Percentiles rank a stretch among this genome's conserved stretches.
Evolutionary conservation across 2,888 invertebrate genomes (phyloP).

Genomic region (Nezara viridula): DNA sequence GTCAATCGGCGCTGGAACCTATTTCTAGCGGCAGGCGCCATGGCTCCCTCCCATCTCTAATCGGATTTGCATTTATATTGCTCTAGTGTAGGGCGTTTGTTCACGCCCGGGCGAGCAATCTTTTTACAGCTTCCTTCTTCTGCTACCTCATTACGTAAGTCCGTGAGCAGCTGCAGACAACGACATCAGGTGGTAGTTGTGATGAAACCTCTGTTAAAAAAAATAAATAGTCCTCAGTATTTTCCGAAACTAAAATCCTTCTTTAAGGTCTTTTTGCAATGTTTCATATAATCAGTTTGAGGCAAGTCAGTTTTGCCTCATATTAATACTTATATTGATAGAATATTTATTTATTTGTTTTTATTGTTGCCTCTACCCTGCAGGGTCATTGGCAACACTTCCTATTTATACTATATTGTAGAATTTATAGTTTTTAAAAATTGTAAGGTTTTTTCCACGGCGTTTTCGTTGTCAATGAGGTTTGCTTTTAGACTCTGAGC

Average conservation of each 20-base stretch:
- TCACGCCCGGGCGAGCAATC: background rate
- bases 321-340: no score
- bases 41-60: background rate
- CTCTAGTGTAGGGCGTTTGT: background rate
- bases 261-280: background rate
- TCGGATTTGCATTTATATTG: constrained; percentile 35
- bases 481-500: no score
- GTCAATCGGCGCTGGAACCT: constrained; percentile 13
- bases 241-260: background rate
- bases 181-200: background rate
- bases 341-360: no score
- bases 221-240: background rate
- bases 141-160: constrained; percentile 26
- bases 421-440: no score
- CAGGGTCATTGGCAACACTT: no score
- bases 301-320: background rate
- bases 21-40: background rate
- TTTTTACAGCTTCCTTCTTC: constrained; percentile 14
- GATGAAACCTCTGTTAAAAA: background rate
- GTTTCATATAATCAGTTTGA: background rate
- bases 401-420: no score
- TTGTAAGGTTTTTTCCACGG: no score
- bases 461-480: no score
- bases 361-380: no score
- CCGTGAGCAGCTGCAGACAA: background rate